These are phyloP conservation scores for Drosophila dunni DNA, from an alignment of 1,140 invertebrate species.

Conservation along the genomic window DNA sequence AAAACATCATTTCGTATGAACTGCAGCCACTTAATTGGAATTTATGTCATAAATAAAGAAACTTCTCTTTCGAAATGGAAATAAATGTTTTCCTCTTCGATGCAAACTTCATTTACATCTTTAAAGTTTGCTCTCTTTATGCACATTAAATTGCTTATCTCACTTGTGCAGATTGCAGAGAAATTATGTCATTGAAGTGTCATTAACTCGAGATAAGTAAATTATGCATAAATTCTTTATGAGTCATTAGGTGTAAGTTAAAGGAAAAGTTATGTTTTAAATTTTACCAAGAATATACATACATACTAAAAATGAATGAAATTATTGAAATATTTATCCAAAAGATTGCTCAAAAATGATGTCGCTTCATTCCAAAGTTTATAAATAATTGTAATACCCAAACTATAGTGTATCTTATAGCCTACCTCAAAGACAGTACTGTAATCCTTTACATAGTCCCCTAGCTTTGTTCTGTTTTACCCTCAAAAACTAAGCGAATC, in stretches of 20 bases:
- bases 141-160: neutral
- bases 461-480: slow-evolving; percentile 3
- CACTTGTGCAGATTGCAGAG: neutral
- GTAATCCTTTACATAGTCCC: neutral
- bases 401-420: too few species aligned
- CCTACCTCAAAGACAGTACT: too few species aligned
- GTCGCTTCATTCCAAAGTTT: too few species aligned
- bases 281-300: too few species aligned
- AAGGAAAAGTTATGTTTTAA: too few species aligned
- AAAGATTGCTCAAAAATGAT: too few species aligned
- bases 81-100: neutral
- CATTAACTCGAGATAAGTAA: slow-evolving; percentile 4
- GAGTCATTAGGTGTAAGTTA: neutral
- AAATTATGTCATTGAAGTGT: neutral
- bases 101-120: neutral
- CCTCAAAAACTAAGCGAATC: slow-evolving; percentile 22
- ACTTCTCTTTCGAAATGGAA: neutral
- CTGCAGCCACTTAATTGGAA: slow-evolving; percentile 59
- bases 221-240: too few species aligned
- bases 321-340: too few species aligned
- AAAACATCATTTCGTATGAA: slow-evolving; percentile 33
- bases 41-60: slow-evolving; percentile 53
- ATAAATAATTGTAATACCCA: too few species aligned
- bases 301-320: neutral
- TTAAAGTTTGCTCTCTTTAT: neutral